phyloP scores from a whole-genome alignment of 2,113 vertebrate species.

The Mustela nigripes region DNA sequence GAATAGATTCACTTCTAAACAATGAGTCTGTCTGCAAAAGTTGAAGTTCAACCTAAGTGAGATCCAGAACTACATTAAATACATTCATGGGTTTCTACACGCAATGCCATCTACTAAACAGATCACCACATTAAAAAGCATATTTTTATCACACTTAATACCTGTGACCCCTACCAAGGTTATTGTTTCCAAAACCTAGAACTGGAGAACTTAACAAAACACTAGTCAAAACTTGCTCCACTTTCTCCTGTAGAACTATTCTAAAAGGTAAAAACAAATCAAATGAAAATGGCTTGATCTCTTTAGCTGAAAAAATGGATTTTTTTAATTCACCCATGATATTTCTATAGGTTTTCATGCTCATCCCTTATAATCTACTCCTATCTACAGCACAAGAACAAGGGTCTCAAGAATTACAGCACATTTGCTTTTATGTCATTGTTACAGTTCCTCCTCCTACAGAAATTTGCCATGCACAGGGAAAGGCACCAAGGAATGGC shows the following conservation, averaged over 20 bases:
- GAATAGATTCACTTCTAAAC: neutral
- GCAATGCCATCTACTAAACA: neutral
- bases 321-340: neutral
- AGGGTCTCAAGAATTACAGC: neutral
- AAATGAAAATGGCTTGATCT: neutral
- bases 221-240: neutral
- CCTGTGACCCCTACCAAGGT: neutral
- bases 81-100: neutral
- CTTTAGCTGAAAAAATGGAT: slow-evolving; percentile 14
- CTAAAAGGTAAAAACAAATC: neutral
- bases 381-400: neutral
- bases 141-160: neutral
- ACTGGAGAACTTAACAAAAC: slow-evolving; percentile 30
- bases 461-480: neutral
- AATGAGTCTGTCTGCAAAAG: neutral
- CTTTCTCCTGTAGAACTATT: neutral
- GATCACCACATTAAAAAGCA: neutral
- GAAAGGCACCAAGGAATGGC: neutral
- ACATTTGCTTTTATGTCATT: neutral
- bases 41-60: slow-evolving; percentile 28
- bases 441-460: neutral
- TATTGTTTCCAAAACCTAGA: neutral
- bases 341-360: neutral
- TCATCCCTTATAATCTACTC: neutral
- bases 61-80: neutral